Evolutionary conservation across 1,140 invertebrate genomes (phyloP), one percentile per base, ranked within the genome.

Genomic region (Acromyrmex echinatior): DNA sequence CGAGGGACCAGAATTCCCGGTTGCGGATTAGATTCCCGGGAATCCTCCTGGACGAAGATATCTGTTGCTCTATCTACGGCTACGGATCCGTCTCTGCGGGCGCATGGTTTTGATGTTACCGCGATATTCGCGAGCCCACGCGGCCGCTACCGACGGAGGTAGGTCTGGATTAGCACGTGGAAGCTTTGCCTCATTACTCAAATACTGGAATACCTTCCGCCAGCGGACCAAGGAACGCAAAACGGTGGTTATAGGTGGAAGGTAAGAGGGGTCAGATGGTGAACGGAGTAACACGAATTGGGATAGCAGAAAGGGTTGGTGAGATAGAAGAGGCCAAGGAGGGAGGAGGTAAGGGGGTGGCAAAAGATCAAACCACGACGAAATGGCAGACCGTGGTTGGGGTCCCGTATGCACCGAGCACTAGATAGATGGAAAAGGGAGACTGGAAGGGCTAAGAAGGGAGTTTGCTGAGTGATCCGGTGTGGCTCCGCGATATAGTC

Each of bases 291-390:
- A 65, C 65, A 68, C 53, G 65, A 70, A 51, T 60, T 73, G 31
- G 39, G 45, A 77, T 86, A 65, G 78, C 51, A 56, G 68, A 39
- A 35, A 51, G 78, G 18, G 28, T 51, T 35, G 21, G 65, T 5
- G 66, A 66, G 35, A 79, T 21, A 5, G 66, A 28, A 39, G 35
- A 35, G 21, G 25, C 28, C 12, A 14, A 25, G 7, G 51, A n/a
- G 58, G 28, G 10, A 28, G 56, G n/a, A n/a, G 18, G 6, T 7
- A 86, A 39, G 70, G 60, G 77, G 78, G 39, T 79, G 85, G 79
- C 74, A 87, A 82, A 91, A 92, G 91, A 92, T 92, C 91, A 92
- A 92, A 92, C 89, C 89, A 88, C 86, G 76, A 76, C 66, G 87
- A 80, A 84, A 87, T 74, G 78, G 82, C 74, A 85, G 65, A 70